phyloP scores from a whole-genome alignment of 2,888 invertebrate species.

The Apocheima hispidaria region DNA sequence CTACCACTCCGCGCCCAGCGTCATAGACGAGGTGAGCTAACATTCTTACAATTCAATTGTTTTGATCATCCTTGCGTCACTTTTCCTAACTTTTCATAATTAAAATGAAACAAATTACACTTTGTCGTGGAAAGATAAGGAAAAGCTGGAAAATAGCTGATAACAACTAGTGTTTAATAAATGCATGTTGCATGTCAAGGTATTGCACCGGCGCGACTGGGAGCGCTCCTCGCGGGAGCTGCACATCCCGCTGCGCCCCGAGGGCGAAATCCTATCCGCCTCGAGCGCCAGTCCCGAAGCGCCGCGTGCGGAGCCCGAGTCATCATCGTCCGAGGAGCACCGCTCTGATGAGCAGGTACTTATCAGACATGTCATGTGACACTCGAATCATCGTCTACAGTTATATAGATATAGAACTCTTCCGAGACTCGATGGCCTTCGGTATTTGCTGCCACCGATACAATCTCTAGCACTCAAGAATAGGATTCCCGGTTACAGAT shows the following conservation, averaged over 20 bases:
- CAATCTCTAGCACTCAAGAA: too few relatives aligned
- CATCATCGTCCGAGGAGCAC: slow-evolving; percentile 55
- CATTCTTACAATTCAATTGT: not conserved
- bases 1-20: slow-evolving; percentile 80
- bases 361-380: not conserved
- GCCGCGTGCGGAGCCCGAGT: slow-evolving; percentile 57
- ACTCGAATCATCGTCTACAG: not conserved
- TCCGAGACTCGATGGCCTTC: not conserved
- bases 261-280: slow-evolving; percentile 45
- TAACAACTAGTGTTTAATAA: too few relatives aligned
- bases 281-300: slow-evolving; percentile 52
- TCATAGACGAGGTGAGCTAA: slow-evolving; percentile 67
- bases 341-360: slow-evolving; percentile 50
- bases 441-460: not conserved
- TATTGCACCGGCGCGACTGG: slow-evolving; percentile 78
- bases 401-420: not conserved
- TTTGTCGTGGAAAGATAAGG: not conserved
- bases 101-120: too few relatives aligned
- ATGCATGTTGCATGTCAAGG: not conserved
- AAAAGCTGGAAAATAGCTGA: too few relatives aligned
- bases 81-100: too few relatives aligned
- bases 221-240: slow-evolving; percentile 73
- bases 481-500: slow-evolving; percentile 18
- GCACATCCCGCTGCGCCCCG: slow-evolving; percentile 67
- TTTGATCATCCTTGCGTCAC: too few relatives aligned